Conservation (phyloP, 2,113 vertebrate genomes). For the Equus przewalskii region DNA sequence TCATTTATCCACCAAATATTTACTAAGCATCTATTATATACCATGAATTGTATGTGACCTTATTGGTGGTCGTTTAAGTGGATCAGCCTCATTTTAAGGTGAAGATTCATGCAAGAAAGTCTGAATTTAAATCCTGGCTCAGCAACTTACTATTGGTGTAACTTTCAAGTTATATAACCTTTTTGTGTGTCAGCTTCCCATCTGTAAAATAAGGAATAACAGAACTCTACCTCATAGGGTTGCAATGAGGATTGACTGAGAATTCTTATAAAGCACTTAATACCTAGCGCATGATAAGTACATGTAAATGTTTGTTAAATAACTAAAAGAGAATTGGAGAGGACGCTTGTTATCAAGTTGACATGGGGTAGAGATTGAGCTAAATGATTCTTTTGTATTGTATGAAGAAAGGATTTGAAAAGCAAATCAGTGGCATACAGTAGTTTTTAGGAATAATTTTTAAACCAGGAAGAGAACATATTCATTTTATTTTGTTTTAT, state of each 20-base stretch:
- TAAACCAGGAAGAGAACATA: background rate
- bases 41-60: background rate
- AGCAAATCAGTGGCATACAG: background rate
- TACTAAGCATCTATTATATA: background rate
- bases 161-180: background rate
- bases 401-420: background rate
- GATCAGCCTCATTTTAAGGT: background rate
- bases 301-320: background rate
- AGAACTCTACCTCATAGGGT: background rate
- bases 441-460: constrained; percentile 5
- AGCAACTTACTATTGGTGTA: background rate
- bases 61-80: background rate
- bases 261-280: background rate
- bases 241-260: background rate
- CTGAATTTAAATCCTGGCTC: background rate
- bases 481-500: constrained; percentile 25
- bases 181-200: background rate
- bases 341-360: background rate
- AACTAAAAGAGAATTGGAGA: background rate
- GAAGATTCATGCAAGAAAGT: background rate
- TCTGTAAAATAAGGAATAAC: background rate
- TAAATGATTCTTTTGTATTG: background rate
- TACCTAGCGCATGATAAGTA: background rate
- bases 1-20: background rate
- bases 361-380: background rate